phyloP scores from a whole-genome alignment of 1,140 invertebrate species.

The Saccostrea cuccullata region DNA sequence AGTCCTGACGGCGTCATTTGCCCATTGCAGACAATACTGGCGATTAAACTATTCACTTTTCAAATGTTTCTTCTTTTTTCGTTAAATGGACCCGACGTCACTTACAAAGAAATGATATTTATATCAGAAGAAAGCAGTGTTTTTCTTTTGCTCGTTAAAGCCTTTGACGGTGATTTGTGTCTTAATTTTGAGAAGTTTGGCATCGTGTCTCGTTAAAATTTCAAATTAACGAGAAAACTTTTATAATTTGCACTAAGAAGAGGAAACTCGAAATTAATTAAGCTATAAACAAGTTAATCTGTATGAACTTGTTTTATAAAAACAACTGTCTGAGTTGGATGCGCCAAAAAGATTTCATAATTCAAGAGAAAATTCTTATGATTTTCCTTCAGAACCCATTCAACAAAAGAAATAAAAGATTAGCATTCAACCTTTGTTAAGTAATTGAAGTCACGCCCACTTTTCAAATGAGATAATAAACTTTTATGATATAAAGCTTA shows the following conservation, averaged over 20 bases:
- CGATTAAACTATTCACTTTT: slow-evolving; percentile 36
- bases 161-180: neutral
- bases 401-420: slow-evolving; percentile 10
- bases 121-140: slow-evolving; percentile 9
- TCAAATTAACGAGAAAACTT: slow-evolving; percentile 7
- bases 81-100: slow-evolving; percentile 29
- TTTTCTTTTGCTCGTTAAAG: neutral
- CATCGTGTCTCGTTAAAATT: neutral
- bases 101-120: slow-evolving; percentile 29
- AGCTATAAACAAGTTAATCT: slow-evolving; percentile 16
- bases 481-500: slow-evolving; percentile 21
- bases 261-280: slow-evolving; percentile 36
- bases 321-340: slow-evolving; percentile 26
- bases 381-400: slow-evolving; percentile 9
- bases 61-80: slow-evolving; percentile 25
- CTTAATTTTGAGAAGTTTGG: slow-evolving; percentile 6
- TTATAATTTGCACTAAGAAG: neutral
- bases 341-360: slow-evolving; percentile 20
- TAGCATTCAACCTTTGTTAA: slow-evolving; percentile 22
- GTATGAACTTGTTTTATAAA: neutral
- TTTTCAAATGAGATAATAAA: slow-evolving; percentile 37
- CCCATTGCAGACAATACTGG: slow-evolving; percentile 26
- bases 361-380: slow-evolving; percentile 25
- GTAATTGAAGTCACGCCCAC: slow-evolving; percentile 19
- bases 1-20: slow-evolving; percentile 18